Percentiles rank a stretch among this genome's conserved stretches.
Conservation (phyloP, 2,888 invertebrate species). For the Prosapia bicincta region DNA sequence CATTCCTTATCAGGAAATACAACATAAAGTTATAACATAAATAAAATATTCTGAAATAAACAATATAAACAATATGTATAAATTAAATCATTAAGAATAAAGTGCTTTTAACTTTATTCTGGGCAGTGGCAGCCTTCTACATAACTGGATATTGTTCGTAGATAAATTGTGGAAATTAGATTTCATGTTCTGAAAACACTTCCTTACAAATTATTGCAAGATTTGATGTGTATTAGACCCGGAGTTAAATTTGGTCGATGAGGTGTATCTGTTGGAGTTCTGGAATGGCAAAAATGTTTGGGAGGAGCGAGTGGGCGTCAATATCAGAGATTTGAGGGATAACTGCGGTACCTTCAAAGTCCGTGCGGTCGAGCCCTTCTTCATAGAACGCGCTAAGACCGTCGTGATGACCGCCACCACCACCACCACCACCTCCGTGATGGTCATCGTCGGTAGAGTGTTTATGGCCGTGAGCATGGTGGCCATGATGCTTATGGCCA, state of each 20-base stretch:
- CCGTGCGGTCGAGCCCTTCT: conserved; percentile 7
- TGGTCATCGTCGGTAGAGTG: conserved; percentile 13
- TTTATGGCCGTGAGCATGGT: not conserved
- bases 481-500: conserved; percentile 9
- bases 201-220: no score
- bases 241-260: not conserved
- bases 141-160: no score
- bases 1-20: not conserved
- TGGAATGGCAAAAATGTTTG: not conserved
- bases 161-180: no score
- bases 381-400: conserved; percentile 8
- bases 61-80: not conserved
- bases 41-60: not conserved
- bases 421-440: conserved; percentile 29
- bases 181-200: no score
- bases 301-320: not conserved
- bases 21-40: no score
- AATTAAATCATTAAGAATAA: not conserved
- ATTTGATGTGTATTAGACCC: not conserved
- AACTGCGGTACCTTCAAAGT: not conserved
- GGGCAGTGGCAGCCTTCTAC: no score
- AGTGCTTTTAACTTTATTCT: no score
- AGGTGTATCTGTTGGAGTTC: not conserved
- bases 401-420: conserved; percentile 3
- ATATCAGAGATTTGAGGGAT: not conserved